Percentiles rank a stretch among this genome's conserved stretches.
Conservation (phyloP, 1,140 invertebrate genomes). For the Orius laevigatus region DNA sequence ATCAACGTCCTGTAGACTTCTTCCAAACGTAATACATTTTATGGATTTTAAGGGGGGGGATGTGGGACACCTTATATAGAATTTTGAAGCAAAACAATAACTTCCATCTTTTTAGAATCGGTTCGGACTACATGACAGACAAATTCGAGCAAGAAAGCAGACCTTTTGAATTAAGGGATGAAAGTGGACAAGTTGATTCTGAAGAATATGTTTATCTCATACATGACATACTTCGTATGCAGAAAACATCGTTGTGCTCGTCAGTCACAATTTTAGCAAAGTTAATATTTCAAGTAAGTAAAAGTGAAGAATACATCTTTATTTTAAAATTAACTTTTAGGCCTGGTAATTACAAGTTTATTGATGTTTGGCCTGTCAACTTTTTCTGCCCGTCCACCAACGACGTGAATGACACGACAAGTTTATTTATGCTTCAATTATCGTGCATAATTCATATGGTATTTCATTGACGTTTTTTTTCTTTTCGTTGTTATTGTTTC, state of each 20-base stretch:
- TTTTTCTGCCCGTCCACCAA: conserved; percentile 59
- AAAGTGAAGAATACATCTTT: no score
- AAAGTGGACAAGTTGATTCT: conserved; percentile 20
- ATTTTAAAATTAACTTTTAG: conserved; percentile 15
- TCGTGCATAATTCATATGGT: conserved; percentile 95
- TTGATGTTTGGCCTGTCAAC: conserved; percentile 96
- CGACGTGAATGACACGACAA: conserved; percentile 69
- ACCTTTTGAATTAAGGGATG: conserved; percentile 14
- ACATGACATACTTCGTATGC: conserved; percentile 69
- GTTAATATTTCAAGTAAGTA: conserved; percentile 29
- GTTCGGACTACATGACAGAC: conserved; percentile 18
- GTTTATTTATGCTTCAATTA: conserved; percentile 89
- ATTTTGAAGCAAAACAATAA: no score
- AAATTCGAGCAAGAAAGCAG: conserved; percentile 15
- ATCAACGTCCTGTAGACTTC: conserved; percentile 54
- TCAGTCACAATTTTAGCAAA: conserved; percentile 65
- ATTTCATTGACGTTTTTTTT: conserved; percentile 3
- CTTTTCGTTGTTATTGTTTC: neutral
- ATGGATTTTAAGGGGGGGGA: no score
- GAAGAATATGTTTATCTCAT: conserved; percentile 82
- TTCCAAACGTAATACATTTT: conserved; percentile 34
- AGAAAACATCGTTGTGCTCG: conserved; percentile 88
- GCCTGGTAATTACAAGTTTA: conserved; percentile 44
- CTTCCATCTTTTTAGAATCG: conserved; percentile 16
- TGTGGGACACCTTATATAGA: no score